phyloP scores from a whole-genome alignment of 2,797 vertebrate species.

The Allobates femoralis region DNA sequence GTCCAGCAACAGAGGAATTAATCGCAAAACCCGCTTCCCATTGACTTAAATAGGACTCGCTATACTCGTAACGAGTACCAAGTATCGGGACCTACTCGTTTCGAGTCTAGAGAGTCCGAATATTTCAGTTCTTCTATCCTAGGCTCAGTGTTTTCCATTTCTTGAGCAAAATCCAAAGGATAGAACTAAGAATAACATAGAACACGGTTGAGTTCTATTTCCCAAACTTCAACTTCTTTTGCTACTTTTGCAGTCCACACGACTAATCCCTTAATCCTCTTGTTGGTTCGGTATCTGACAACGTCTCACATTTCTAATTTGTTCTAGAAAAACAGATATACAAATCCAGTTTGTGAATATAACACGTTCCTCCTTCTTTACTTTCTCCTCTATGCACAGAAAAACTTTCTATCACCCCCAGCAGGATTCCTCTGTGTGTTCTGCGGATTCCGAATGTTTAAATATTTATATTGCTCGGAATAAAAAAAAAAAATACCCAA shows the following conservation, averaged over 20 bases:
- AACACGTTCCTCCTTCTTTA: background rate
- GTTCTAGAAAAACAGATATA: background rate
- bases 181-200: background rate
- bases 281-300: background rate
- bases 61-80: no score
- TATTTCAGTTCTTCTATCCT: no score
- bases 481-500: no score
- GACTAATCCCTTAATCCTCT: background rate
- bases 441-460: background rate
- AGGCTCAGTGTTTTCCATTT: no score
- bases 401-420: background rate
- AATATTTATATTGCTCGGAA: slow-evolving; percentile 5
- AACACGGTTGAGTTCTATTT: background rate
- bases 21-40: no score
- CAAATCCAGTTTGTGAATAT: background rate
- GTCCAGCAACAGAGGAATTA: no score
- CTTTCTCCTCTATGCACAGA: background rate
- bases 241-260: background rate
- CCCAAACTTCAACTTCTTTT: background rate
- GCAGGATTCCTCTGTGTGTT: background rate
- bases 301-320: background rate
- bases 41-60: no score
- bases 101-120: no score
- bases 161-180: no score
- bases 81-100: no score